These are phyloP conservation scores for Melitaea athalia DNA, from an alignment of 2,888 invertebrate species.

Conservation along the genomic window DNA sequence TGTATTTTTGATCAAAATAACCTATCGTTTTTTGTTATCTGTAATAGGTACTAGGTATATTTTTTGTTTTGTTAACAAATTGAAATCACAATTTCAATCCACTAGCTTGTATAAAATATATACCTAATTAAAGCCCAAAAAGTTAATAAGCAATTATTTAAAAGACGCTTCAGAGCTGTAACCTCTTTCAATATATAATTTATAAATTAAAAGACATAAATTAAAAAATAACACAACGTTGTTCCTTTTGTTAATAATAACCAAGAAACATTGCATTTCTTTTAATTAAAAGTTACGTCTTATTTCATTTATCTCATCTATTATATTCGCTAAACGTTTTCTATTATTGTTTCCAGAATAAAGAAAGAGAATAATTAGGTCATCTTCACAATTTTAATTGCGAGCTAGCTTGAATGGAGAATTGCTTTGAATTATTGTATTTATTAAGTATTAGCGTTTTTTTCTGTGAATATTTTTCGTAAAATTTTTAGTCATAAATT, in stretches of 20 bases:
- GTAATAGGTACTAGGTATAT: too few species aligned
- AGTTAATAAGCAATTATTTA: too few species aligned
- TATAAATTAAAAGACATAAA: background rate
- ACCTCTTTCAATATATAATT: too few species aligned
- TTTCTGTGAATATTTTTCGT: background rate
- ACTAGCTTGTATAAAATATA: too few species aligned
- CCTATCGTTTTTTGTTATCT: too few species aligned
- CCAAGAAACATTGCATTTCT: slow-evolving; percentile 1
- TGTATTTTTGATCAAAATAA: too few species aligned
- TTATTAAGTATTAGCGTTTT: slow-evolving; percentile 25
- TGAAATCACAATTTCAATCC: too few species aligned
- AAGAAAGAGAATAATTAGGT: slow-evolving; percentile 31
- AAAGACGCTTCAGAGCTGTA: too few species aligned
- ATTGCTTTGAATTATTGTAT: slow-evolving; percentile 34
- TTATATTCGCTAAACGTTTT: slow-evolving; percentile 29
- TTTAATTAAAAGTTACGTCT: slow-evolving; percentile 7
- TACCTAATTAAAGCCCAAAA: too few species aligned
- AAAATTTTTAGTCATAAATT: too few species aligned
- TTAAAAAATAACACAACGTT: background rate
- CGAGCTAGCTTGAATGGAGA: slow-evolving; percentile 32
- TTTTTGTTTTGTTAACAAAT: too few species aligned
- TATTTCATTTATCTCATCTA: slow-evolving; percentile 10
- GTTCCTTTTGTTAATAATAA: background rate
- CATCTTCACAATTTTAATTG: slow-evolving; percentile 37
- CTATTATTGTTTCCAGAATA: slow-evolving; percentile 34